These are phyloP conservation scores for Capitulum mitella DNA, from an alignment of 2,888 invertebrate species.

Conservation along the genomic window DNA sequence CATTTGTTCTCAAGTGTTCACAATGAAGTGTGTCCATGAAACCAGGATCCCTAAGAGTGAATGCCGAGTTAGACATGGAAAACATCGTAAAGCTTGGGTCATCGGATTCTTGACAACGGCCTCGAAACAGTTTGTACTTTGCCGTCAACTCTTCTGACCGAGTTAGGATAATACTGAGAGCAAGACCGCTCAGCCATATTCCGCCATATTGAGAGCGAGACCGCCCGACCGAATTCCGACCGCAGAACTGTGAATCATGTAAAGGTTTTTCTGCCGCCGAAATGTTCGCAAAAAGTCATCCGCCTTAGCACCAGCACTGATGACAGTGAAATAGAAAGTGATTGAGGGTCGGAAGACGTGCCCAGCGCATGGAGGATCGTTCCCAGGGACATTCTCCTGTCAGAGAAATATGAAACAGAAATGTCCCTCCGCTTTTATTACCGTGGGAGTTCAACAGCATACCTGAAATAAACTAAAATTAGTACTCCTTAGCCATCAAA, in stretches of 20 bases:
- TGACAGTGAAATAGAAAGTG: neutral
- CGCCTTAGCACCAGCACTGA: neutral
- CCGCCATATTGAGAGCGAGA: too few relatives aligned
- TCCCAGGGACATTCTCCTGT: neutral
- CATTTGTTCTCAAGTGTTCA: too few relatives aligned
- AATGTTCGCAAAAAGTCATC: neutral
- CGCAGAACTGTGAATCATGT: neutral
- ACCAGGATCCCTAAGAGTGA: too few relatives aligned
- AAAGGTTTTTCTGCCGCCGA: neutral
- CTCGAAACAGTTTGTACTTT: too few relatives aligned
- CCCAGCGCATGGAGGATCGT: neutral
- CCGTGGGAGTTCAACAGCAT: neutral
- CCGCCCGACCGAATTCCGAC: neutral
- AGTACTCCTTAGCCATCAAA: too few relatives aligned
- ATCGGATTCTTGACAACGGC: too few relatives aligned
- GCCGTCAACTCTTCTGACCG: too few relatives aligned
- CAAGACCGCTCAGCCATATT: too few relatives aligned
- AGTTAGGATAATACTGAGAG: too few relatives aligned
- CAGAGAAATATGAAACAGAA: neutral
- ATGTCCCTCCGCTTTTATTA: neutral
- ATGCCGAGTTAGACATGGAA: too few relatives aligned
- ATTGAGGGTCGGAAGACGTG: neutral
- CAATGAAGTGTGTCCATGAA: too few relatives aligned
- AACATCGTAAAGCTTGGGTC: too few relatives aligned
- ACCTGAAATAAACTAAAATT: neutral